Evolutionary conservation across 2,888 invertebrate species (phyloP).

Genomic region (Oasisia sp.): DNA sequence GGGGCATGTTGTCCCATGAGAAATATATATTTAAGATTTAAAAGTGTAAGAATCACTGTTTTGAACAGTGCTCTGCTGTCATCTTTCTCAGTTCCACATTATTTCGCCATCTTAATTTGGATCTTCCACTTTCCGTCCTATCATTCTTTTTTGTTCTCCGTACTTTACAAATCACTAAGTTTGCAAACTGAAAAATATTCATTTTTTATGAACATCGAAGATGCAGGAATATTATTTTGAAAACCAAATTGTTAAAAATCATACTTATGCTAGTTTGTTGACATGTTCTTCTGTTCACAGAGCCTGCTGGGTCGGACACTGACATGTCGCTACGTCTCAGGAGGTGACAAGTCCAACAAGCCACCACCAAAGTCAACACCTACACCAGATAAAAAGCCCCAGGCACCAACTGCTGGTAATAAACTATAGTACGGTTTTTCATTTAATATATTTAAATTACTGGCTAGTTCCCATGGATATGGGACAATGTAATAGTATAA

Average conservation of each 20-base stretch:
- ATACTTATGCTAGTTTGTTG: neutral
- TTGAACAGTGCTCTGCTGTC: no score
- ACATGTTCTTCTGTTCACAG: neutral
- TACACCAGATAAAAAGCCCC: neutral
- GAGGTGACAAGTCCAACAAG: neutral
- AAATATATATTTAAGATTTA: no score
- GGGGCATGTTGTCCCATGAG: no score
- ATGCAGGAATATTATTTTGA: neutral
- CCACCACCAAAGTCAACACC: neutral
- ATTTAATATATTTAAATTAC: neutral
- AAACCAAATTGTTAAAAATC: neutral
- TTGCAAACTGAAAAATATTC: no score
- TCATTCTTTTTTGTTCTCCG: no score
- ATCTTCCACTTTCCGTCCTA: no score
- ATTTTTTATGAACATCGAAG: neutral
- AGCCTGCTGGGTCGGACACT: neutral
- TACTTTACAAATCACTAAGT: neutral
- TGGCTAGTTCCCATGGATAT: neutral
- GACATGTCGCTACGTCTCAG: neutral
- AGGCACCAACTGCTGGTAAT: neutral
- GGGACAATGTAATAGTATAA: no score
- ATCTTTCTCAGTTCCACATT: no score
- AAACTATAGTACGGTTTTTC: neutral
- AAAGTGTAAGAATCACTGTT: no score
- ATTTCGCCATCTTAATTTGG: no score